Evolutionary conservation across 1,140 invertebrate species (phyloP), one percentile per base, ranked within the genome.

Genomic region (Adoxophyes honmai): DNA sequence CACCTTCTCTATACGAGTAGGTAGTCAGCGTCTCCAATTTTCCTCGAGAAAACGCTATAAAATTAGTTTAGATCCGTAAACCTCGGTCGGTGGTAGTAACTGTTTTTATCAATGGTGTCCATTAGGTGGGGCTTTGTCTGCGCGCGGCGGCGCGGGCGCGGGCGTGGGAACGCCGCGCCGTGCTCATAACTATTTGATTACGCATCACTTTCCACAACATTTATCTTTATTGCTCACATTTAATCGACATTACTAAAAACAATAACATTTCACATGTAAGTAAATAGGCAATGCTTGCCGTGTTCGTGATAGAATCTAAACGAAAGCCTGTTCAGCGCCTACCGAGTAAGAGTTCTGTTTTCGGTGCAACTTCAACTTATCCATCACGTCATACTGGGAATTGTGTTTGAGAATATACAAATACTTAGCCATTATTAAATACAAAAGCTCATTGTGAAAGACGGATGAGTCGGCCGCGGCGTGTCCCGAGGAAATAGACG

Each of bases 401-500:
- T n/a, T n/a, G n/a, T n/a, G n/a, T n/a, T n/a, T n/a, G 21, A 3
- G 21, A 28, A 6, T 6, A 2, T 28, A 28, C 21, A 28, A 28
- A 28, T 28, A 28, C 21, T 28, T 28, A 28, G 21, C 21, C 21
- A 28, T 28, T 44, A 18, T 44, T 48, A 21, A 48, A 48, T 11
- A 48, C 42, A 48, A 48, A 48, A 48, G 42, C 42, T 48, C 18
- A 48, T 48, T 48, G 42, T 33, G 11, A 33, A 28, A 48, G 42
- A 48, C 42, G 42, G 28, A 48, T 48, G 42, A 48, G 21, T 48
- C 11, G 16, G 42, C 42, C 42, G 42, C 42, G 53, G 14, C 52
- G 33, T 60, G 57, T 48, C 52, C 37, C 54, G 58, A 52, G 42
- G 60, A 62, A 62, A 62, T 62, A 62, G 59, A 62, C 13, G 62